These are phyloP conservation scores for Netelia fuscicornis DNA, from an alignment of 2,888 invertebrate genomes.

Conservation along the genomic window DNA sequence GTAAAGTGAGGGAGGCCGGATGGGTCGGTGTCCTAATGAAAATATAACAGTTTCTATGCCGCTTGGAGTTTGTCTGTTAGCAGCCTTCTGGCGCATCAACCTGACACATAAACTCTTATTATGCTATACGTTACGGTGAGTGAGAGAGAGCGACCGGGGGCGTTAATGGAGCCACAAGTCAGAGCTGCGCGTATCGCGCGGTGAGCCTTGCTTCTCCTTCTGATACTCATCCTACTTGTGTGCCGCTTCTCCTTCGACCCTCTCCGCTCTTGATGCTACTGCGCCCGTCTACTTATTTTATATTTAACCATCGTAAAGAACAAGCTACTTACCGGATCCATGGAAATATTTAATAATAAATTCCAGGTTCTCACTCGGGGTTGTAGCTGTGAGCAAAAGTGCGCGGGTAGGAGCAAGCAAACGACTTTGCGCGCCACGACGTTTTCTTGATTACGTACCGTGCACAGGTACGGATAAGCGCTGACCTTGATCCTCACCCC, in stretches of 20 bases:
- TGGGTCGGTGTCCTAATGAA: slow-evolving; percentile 81
- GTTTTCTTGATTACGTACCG: slow-evolving; percentile 47
- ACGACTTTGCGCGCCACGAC: slow-evolving; percentile 14
- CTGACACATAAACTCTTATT: slow-evolving; percentile 85
- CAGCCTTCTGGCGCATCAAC: slow-evolving; percentile 84
- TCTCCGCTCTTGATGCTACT: slow-evolving; percentile 65
- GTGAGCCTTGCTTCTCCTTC: slow-evolving; percentile 74
- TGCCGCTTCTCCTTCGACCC: slow-evolving; percentile 36
- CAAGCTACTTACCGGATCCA: slow-evolving; percentile 82
- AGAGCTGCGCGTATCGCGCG: slow-evolving; percentile 80
- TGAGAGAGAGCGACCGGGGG: slow-evolving; percentile 72
- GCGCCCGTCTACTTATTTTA: slow-evolving; percentile 84
- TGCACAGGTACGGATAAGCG: not conserved
- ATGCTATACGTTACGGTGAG: slow-evolving; percentile 83
- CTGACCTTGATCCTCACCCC: not conserved
- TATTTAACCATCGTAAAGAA: slow-evolving; percentile 84
- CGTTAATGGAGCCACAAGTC: slow-evolving; percentile 85
- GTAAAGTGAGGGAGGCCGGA: slow-evolving; percentile 52
- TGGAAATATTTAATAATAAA: slow-evolving; percentile 82
- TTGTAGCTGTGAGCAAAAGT: slow-evolving; percentile 37
- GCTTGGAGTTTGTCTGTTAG: slow-evolving; percentile 83
- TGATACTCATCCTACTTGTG: slow-evolving; percentile 62
- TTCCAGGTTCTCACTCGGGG: slow-evolving; percentile 68
- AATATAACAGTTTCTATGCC: slow-evolving; percentile 84
- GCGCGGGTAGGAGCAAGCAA: slow-evolving; percentile 7